Evolutionary conservation across 2,888 invertebrate genomes (phyloP).

Genomic region (Tachystola acroxantha): DNA sequence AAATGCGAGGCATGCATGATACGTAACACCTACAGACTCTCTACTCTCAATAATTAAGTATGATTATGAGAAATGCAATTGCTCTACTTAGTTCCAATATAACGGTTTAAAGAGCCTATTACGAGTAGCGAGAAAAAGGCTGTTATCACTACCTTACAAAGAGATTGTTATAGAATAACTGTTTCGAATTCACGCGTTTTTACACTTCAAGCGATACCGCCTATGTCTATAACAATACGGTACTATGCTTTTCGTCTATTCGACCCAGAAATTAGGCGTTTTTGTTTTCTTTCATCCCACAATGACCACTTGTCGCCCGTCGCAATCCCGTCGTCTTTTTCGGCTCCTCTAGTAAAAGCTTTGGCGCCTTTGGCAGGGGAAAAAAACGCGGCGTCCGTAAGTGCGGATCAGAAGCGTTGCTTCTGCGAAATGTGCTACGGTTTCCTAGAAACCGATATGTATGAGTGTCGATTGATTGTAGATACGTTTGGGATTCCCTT

Average conservation of each 20-base stretch:
- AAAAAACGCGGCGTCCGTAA: conserved; percentile 55
- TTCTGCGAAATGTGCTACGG: conserved; percentile 49
- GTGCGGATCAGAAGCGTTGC: conserved; percentile 48
- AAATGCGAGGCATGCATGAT: too few relatives aligned
- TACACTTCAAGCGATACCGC: conserved; percentile 21
- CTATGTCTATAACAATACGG: conserved; percentile 17
- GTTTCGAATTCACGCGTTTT: conserved; percentile 31
- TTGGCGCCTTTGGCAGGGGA: conserved; percentile 56
- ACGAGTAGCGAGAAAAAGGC: conserved; percentile 1
- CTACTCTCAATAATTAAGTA: too few relatives aligned
- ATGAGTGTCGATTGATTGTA: conserved; percentile 26
- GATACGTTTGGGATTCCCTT: conserved; percentile 21
- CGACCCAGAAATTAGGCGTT: conserved; percentile 37
- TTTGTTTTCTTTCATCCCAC: conserved; percentile 60
- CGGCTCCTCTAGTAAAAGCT: conserved; percentile 56
- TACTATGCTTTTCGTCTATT: conserved; percentile 6
- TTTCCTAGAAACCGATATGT: conserved; percentile 45
- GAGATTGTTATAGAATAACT: conserved; percentile 29
- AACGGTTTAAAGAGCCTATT: conserved; percentile 1
- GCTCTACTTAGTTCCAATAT: neutral
- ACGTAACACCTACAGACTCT: too few relatives aligned
- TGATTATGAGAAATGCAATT: conserved; percentile 10
- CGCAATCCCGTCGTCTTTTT: conserved; percentile 49
- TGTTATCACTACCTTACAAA: conserved; percentile 19
- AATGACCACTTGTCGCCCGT: conserved; percentile 44